Evolutionary conservation across 2,797 vertebrate species (phyloP).

Genomic region (Cuniculus paca): DNA sequence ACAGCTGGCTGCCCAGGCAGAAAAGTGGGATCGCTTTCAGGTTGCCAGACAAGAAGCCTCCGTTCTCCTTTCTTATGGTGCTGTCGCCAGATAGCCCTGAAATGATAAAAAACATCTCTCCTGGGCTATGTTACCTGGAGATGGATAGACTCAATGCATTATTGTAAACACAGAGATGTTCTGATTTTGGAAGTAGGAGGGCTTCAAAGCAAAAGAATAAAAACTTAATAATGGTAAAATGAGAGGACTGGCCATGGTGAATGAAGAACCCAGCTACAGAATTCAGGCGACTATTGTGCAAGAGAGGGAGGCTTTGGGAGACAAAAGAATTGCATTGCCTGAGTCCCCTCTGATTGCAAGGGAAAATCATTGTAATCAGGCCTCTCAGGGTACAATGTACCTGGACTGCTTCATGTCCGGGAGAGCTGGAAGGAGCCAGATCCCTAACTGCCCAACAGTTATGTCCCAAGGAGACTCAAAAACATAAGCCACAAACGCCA

Average conservation of each 20-base stretch:
- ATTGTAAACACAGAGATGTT: constrained; percentile 78
- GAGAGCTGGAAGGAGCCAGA: neutral
- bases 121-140: constrained; percentile 69
- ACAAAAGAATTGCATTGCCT: constrained; percentile 42
- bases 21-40: constrained; percentile 64
- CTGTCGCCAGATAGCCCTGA: constrained; percentile 56
- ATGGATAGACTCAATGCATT: constrained; percentile 71
- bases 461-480: neutral
- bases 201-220: constrained; percentile 42
- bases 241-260: constrained; percentile 36
- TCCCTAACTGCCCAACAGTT: neutral
- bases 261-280: neutral
- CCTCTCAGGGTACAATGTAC: neutral
- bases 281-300: neutral
- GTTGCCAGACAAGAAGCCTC: constrained; percentile 65
- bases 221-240: constrained; percentile 14
- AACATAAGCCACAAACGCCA: accelerated
- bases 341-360: constrained; percentile 8
- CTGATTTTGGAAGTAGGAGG: constrained; percentile 45
- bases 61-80: constrained; percentile 36
- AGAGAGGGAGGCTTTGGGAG: neutral
- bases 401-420: neutral
- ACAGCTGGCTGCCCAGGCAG: constrained; percentile 67
- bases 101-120: constrained; percentile 57
- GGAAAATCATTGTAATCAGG: neutral